phyloP scores from a whole-genome alignment of 2,888 invertebrate species.

The Xanthorhoe designata region DNA sequence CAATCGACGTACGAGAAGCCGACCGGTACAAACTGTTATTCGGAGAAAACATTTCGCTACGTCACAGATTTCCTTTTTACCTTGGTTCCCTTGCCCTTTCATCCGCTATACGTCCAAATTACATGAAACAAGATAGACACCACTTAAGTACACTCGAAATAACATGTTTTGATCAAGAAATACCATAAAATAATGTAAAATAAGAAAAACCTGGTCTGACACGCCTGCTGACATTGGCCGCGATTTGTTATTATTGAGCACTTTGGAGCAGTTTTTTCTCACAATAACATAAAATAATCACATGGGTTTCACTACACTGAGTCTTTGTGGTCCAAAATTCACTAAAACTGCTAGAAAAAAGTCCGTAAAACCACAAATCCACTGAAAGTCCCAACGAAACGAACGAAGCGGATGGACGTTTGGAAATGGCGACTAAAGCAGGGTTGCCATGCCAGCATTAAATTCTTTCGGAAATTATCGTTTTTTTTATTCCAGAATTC shows the following conservation, averaged over 20 bases:
- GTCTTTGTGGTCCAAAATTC: conserved; percentile 52
- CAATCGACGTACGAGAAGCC: conserved; percentile 66
- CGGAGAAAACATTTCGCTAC: conserved; percentile 79
- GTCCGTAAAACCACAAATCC: conserved; percentile 72
- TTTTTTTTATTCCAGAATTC: conserved; percentile 33
- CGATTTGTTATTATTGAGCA: conserved; percentile 84
- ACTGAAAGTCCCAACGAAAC: conserved; percentile 61
- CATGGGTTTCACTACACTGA: conserved; percentile 81
- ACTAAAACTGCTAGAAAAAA: conserved; percentile 54
- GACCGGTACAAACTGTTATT: conserved; percentile 72
- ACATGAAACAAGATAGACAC: conserved; percentile 86
- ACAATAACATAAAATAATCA: conserved; percentile 78
- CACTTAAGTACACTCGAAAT: conserved; percentile 54
- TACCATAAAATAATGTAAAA: conserved; percentile 61
- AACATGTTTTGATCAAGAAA: conserved; percentile 50
- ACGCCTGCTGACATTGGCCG: conserved; percentile 96
- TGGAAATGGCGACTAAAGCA: conserved; percentile 70
- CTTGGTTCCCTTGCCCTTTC: conserved; percentile 95
- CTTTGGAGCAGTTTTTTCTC: conserved; percentile 75
- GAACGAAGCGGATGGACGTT: conserved; percentile 70
- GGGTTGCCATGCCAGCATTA: conserved; percentile 64
- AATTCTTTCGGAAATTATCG: conserved; percentile 42
- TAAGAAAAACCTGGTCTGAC: conserved; percentile 92
- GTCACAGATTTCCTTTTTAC: conserved; percentile 83
- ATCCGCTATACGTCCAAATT: conserved; percentile 87